Conservation (phyloP, 2,113 vertebrate species). For the Sinocyclocheilus maitianheensis region DNA sequence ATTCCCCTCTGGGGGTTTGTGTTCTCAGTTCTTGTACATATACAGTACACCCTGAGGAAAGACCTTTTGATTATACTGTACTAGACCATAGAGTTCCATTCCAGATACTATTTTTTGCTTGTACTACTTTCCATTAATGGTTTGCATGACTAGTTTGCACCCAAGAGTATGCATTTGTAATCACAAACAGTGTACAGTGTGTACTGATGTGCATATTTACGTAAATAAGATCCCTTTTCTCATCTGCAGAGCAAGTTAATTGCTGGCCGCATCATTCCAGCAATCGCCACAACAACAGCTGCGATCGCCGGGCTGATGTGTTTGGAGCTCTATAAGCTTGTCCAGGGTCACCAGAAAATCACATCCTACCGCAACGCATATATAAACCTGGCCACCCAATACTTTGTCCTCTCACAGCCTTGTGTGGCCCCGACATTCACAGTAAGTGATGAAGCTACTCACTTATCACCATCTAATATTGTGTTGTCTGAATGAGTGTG, state of each 20-base stretch:
- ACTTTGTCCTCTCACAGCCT: conserved; percentile 67
- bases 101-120: not conserved
- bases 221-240: conserved; percentile 18
- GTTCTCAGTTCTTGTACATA: not conserved
- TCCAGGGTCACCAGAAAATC: conserved; percentile 68
- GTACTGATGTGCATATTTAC: not conserved
- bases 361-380: conserved; percentile 74
- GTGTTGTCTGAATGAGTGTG: not conserved
- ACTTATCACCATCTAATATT: not conserved
- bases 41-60: conserved; percentile 14
- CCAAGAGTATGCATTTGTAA: not conserved
- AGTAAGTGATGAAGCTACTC: conserved; percentile 64
- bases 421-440: conserved; percentile 45
- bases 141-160: not conserved
- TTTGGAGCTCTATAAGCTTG: conserved; percentile 88
- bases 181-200: not conserved
- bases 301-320: conserved; percentile 84
- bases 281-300: conserved; percentile 85
- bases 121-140: not conserved
- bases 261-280: conserved; percentile 82
- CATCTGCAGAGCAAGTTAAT: conserved; percentile 83
- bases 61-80: not conserved
- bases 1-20: not conserved
- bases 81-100: not conserved
- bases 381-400: conserved; percentile 71